These are phyloP conservation scores for Herpetotheres cachinnans DNA, from an alignment of 2,113 vertebrate genomes.

Conservation along the genomic window DNA sequence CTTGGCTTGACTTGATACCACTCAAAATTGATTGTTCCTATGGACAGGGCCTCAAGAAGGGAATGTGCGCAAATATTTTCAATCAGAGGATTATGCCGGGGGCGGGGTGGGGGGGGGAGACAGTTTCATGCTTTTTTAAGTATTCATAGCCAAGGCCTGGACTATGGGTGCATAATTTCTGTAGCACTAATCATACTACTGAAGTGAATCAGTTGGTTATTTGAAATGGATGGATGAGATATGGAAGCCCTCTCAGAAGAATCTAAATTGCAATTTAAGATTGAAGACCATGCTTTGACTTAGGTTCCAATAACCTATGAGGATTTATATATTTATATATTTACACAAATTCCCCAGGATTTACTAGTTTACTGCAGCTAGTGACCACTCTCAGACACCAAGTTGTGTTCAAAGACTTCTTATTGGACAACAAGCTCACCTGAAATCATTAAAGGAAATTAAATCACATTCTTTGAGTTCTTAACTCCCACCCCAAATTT, in stretches of 20 bases:
- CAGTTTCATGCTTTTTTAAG: not conserved
- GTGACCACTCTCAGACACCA: not conserved
- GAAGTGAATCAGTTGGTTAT: not conserved
- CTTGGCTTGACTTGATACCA: not conserved
- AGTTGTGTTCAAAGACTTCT: not conserved
- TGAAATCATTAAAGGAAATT: not conserved
- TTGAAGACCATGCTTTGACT: not conserved
- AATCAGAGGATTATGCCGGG: not conserved
- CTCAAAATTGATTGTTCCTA: not conserved
- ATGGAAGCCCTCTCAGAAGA: not conserved
- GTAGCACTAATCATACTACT: not conserved
- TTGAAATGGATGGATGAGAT: not conserved
- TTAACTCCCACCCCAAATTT: fast-evolving
- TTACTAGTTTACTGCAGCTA: not conserved
- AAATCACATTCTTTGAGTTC: not conserved
- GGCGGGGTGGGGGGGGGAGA: too few species aligned
- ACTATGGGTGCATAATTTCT: not conserved
- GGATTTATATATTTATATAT: not conserved
- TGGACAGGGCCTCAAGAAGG: not conserved
- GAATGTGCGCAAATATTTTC: not conserved
- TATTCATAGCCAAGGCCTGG: not conserved
- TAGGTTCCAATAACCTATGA: not conserved
- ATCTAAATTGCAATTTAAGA: not conserved
- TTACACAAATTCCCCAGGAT: not conserved
- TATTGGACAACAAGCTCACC: not conserved